phyloP scores from a whole-genome alignment of 1,140 invertebrate species.

The Sitobion miscanthi region DNA sequence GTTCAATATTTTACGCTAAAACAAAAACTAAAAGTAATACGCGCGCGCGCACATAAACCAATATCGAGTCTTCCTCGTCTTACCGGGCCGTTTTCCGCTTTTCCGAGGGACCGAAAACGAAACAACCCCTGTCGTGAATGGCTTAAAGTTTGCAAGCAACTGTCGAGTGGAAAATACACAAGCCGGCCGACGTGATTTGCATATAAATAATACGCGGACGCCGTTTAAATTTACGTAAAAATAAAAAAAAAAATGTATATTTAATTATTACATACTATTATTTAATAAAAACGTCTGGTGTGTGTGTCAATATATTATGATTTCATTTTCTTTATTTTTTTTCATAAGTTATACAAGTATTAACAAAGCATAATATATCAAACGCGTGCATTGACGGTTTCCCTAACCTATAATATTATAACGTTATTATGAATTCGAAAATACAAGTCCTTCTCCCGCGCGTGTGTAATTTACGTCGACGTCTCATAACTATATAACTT shows the following conservation, averaged over 20 bases:
- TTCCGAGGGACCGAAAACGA: background rate
- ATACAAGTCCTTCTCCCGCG: background rate
- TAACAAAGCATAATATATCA: background rate
- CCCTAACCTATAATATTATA: background rate
- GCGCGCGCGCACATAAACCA: background rate
- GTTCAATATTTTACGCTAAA: constrained; percentile 16
- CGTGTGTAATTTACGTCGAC: background rate
- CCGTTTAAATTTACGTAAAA: background rate
- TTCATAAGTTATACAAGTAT: background rate
- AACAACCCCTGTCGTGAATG: background rate
- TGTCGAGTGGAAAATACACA: background rate
- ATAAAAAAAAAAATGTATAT: background rate
- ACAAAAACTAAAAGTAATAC: constrained; percentile 10
- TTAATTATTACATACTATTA: background rate
- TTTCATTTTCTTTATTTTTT: background rate
- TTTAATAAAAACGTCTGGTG: background rate
- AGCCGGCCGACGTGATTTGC: background rate
- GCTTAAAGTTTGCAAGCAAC: background rate
- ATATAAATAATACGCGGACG: background rate
- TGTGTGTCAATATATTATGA: background rate
- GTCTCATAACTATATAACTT: background rate
- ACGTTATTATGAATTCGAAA: background rate
- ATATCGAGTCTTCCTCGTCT: background rate
- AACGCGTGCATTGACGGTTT: background rate
- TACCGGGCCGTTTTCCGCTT: background rate